Evolutionary conservation across 2,797 vertebrate genomes (phyloP).

Genomic region (Borostomias antarcticus): DNA sequence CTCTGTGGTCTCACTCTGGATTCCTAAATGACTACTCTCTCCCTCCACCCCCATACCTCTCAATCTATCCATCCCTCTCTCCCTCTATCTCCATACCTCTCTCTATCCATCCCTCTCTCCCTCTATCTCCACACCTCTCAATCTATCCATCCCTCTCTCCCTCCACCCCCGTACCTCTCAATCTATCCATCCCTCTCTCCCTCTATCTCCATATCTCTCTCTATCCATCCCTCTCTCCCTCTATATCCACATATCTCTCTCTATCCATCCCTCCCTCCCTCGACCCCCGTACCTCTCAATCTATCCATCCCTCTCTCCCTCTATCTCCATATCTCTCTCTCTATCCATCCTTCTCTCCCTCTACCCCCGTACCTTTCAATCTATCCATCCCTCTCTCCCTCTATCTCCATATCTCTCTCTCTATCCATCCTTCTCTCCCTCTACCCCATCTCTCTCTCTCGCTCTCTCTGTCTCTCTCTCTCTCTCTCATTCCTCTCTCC

Average conservation of each 20-base stretch:
- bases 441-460: neutral
- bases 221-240: neutral
- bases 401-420: neutral
- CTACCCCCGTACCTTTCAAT: neutral
- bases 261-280: neutral
- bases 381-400: neutral
- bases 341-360: neutral
- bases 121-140: neutral
- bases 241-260: neutral
- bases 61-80: neutral
- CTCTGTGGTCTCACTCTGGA: too few relatives aligned
- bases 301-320: neutral
- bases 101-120: too few relatives aligned
- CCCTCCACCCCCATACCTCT: too few relatives aligned
- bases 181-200: neutral
- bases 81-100: too few relatives aligned
- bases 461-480: neutral
- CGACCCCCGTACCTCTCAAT: neutral
- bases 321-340: neutral
- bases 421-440: neutral
- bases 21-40: too few relatives aligned
- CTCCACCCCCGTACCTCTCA: neutral
- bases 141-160: neutral
- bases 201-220: neutral
- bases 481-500: neutral